phyloP scores from a whole-genome alignment of 1,140 invertebrate genomes.

The Meteorus sp. region DNA sequence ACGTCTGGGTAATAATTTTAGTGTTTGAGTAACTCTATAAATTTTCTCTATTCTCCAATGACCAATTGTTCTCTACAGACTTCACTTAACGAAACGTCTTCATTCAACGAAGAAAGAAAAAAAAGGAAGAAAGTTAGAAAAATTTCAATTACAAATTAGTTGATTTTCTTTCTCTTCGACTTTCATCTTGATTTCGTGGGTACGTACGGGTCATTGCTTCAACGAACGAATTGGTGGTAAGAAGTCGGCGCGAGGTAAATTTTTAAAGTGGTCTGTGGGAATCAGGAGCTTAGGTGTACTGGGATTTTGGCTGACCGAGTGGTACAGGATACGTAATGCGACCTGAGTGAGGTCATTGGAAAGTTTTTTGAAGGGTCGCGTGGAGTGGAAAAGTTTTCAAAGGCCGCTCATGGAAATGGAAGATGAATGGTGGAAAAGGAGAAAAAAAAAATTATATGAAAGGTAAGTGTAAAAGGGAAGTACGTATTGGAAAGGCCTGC shows the following conservation, averaged over 20 bases:
- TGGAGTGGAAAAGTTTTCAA: conserved; percentile 40
- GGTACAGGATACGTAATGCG: neutral
- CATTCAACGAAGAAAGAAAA: conserved; percentile 2
- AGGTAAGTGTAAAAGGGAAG: neutral
- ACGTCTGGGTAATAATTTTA: no score
- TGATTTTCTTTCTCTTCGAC: neutral
- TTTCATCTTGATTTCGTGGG: neutral
- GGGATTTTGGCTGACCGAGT: conserved; percentile 2
- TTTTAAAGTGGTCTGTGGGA: conserved; percentile 38
- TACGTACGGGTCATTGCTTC: neutral
- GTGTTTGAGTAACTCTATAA: no score
- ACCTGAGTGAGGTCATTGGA: conserved; percentile 32
- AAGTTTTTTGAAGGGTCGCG: conserved; percentile 35
- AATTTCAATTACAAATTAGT: conserved; percentile 42
- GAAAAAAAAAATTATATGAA: neutral
- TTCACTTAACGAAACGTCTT: neutral
- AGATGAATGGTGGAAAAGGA: neutral
- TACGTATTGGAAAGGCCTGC: neutral
- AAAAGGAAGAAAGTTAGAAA: conserved; percentile 15
- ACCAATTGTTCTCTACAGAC: neutral
- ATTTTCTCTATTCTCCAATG: no score
- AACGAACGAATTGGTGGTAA: neutral
- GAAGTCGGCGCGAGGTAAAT: conserved; percentile 30
- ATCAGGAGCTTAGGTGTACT: conserved; percentile 16
- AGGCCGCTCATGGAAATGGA: conserved; percentile 17